A percentile compares a stretch with the other conserved stretches of the same genome.
phyloP scores from a whole-genome alignment of 2,888 invertebrate genomes.

The Spilosoma lubricipeda region DNA sequence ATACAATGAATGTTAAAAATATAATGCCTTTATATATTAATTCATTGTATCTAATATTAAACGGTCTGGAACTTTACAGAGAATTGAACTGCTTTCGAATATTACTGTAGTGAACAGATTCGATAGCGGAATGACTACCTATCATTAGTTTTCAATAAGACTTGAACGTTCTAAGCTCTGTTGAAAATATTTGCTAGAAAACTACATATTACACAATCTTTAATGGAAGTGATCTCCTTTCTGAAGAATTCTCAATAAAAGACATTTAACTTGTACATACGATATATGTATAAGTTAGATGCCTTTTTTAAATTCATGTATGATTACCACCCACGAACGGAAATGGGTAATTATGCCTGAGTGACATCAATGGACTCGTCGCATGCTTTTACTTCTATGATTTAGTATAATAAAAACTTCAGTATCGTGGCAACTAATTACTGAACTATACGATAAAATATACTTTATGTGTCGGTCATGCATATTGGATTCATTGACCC shows the following conservation, averaged over 20 bases:
- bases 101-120: too few species aligned
- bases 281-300: not conserved
- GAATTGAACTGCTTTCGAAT: too few species aligned
- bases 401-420: not conserved
- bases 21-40: not conserved
- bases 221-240: not conserved
- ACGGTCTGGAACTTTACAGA: too few species aligned
- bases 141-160: not conserved
- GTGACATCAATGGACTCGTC: not conserved
- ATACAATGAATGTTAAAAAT: not conserved
- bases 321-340: not conserved
- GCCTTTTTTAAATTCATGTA: too few species aligned
- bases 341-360: not conserved
- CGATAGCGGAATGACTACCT: too few species aligned
- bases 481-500: not conserved
- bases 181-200: not conserved
- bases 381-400: not conserved
- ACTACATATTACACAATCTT: not conserved
- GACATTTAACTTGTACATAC: not conserved
- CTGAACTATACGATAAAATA: not conserved
- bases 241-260: not conserved
- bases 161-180: not conserved
- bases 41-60: too few species aligned
- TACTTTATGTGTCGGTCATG: not conserved
- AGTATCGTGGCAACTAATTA: not conserved